These are phyloP conservation scores for Esox lucius DNA, from an alignment of 2,797 vertebrate genomes.

Conservation along the genomic window DNA sequence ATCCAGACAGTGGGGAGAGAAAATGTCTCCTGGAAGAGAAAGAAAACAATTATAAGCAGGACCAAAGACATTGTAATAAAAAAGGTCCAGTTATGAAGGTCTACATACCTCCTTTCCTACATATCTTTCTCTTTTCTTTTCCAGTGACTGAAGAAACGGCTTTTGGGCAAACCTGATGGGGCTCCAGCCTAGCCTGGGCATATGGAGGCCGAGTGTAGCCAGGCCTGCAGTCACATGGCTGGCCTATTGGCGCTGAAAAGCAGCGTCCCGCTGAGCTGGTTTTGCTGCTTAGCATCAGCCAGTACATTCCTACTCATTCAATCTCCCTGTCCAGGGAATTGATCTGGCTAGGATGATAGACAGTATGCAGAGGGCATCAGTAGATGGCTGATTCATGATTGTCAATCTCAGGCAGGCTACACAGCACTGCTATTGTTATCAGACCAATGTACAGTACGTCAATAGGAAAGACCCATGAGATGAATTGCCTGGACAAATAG, in stretches of 20 bases:
- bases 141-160: constrained; percentile 8
- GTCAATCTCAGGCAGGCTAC: constrained; percentile 56
- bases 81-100: constrained; percentile 30
- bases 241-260: background rate
- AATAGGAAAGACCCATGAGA: constrained; percentile 63
- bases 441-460: constrained; percentile 53
- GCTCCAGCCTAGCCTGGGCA: background rate
- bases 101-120: constrained; percentile 10
- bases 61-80: constrained; percentile 49
- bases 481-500: constrained; percentile 58
- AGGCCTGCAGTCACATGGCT: background rate
- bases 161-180: background rate
- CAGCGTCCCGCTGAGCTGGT: constrained; percentile 43
- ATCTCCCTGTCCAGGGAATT: constrained; percentile 74
- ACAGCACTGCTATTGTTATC: background rate
- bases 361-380: constrained; percentile 77
- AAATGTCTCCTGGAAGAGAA: constrained; percentile 41
- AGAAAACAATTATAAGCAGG: constrained; percentile 42
- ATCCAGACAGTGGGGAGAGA: constrained; percentile 13
- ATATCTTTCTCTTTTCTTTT: constrained; percentile 5
- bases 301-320: constrained; percentile 64
- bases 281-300: constrained; percentile 48
- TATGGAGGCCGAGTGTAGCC: background rate
- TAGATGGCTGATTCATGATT: constrained; percentile 82
- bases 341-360: constrained; percentile 76